Evolutionary conservation across 2,113 vertebrate genomes (phyloP), one percentile per base, ranked within the genome.

Genomic region (Porphyrio hochstetteri): DNA sequence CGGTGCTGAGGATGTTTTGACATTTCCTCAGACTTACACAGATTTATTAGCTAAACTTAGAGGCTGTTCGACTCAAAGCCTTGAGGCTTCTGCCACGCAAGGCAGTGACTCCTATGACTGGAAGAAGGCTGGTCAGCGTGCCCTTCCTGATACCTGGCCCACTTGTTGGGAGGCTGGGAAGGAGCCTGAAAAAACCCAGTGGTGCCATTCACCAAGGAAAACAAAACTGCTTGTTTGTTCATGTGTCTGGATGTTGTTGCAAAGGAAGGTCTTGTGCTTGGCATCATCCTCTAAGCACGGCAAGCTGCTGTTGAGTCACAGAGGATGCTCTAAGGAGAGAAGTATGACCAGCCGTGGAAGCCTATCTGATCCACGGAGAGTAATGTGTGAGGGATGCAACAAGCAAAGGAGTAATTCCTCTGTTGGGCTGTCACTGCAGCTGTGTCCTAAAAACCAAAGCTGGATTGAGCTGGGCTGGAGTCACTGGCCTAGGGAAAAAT

Each of bases 401-500:
- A 77, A 70, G 75, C 40, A 67, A 60, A 84, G 59, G 59, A 95
- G 40, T 33, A 76, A 87, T 80, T 76, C 74, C 67, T 50, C 77
- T 80, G 60, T 9, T 46, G 81, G 84, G 48, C 61, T 95, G 31
- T 87, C 40, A 8, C 7, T 80, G 36, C 69, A 80, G 50, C 68
- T 80, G 11, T 42, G 84, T 88, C 84, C 90, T 88, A 55, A 72
- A 91, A 85, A 69, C 44, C 83, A 46, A 93, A 92, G 95, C 93
- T 96, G 90, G 93, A 95, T 89, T 91, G 90, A 95, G 50, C 94
- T 94, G 87, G 94, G 81, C 83, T 95, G 87, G 87, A 95, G 84
- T 95, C 75, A 69, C 78, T 97, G 93, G 94, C 90, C 74, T n/a
- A 74, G 70, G 52, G 83, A 95, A 96, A 95, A 94, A 95, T 93